Conservation (phyloP, 1,140 invertebrate species). For the Drosophila navojoa region DNA sequence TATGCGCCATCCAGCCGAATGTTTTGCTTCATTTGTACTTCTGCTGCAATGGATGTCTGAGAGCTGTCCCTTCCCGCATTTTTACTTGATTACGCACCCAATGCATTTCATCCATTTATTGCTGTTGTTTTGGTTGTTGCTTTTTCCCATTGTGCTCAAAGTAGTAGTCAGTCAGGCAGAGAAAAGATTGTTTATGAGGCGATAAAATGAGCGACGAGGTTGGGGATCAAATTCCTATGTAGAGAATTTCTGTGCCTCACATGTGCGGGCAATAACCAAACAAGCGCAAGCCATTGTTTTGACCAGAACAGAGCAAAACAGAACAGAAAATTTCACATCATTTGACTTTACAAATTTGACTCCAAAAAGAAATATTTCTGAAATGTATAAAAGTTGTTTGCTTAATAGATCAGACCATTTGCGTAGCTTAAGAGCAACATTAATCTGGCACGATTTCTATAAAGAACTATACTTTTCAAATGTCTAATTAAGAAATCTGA, state of each 20-base stretch:
- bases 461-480: not conserved
- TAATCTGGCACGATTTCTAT: too few relatives aligned
- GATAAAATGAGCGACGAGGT: constrained; percentile 35
- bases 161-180: constrained; percentile 27
- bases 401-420: not conserved
- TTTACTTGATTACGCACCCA: constrained; percentile 40
- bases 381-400: too few relatives aligned
- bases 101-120: constrained; percentile 34
- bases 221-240: constrained; percentile 35
- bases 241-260: constrained; percentile 17
- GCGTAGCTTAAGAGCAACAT: not conserved
- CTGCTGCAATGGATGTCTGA: constrained; percentile 16
- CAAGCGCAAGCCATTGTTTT: constrained; percentile 40
- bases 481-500: too few relatives aligned
- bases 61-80: constrained; percentile 29
- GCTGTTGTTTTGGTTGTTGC: constrained; percentile 25
- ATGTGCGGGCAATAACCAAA: constrained; percentile 16
- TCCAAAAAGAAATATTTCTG: too few relatives aligned
- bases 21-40: constrained; percentile 41
- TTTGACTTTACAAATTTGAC: not conserved
- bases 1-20: constrained; percentile 10
- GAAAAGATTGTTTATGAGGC: constrained; percentile 49
- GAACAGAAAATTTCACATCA: constrained; percentile 2
- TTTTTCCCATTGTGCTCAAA: constrained; percentile 35
- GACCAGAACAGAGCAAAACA: constrained; percentile 13